Base-by-base conservation (phyloP, 35 echinoderm and acorn worm genomes). In the Strongylocentrotus purpuratus region DNA sequence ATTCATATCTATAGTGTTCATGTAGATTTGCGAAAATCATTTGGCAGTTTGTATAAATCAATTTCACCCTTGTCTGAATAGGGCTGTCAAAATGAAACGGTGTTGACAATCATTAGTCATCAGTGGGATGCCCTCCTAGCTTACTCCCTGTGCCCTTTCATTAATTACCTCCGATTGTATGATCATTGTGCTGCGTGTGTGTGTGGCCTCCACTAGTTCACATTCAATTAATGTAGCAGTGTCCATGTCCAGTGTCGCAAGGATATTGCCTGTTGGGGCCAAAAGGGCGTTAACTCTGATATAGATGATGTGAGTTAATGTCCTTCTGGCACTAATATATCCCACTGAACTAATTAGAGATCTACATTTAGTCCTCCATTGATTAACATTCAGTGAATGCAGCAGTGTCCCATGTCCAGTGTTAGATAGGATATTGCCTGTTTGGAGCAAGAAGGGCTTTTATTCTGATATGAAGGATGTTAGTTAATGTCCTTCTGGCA, bases 41-140 rank as follows among this genome's bases (percentile, higher is more conserved):
- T 1, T 1, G 0, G 0, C 35, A 41, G 3, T 41, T 41, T 41
- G 35, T 1, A 41, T 41, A 41, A 0, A 41, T 41, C 3, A 41
- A 3, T 41, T 41, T 41, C 35, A 41, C 35, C 52, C 1, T 12
- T 14, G 52, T 59, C 52, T 59, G 52, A 59, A 59, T 2, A 17
- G 52, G 52, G 10, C 1, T 59, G 4, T 59, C 52, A 78, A 78
- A 71, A 78, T 78, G 65, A n/a, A 78, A 78, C 28, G 65, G 65
- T 78, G 65, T 78, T 78, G 65, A 78, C 65, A 78, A 78, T 78
- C 65, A 78, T 78, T 78, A 78, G 65, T 78, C 65, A 78, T n/a
- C 28, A n/a, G 20, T 78, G 65, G 65, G 65, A 78, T 78, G 28
- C 65, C 65, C 65, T 55, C 50, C 50, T 41, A 41, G 35, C 52